Percentiles rank a stretch among this genome's conserved stretches.
phyloP scores from a whole-genome alignment of 2,888 invertebrate genomes.

The Cheilosia pagana region DNA sequence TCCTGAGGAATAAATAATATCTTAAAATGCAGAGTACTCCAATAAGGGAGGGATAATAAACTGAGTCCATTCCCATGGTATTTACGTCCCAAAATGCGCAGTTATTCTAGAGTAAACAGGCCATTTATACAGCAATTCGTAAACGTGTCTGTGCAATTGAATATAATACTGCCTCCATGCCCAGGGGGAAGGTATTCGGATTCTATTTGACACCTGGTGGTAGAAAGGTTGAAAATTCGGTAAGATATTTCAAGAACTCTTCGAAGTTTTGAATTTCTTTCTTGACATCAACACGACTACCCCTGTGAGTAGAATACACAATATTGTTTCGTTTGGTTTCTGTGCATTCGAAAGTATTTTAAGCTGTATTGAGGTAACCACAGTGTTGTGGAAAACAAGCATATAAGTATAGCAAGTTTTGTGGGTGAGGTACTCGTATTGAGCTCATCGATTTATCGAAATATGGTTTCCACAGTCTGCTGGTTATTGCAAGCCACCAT shows the following conservation, averaged over 20 bases:
- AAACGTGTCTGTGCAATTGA: background rate
- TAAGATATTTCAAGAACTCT: background rate
- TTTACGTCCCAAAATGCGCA: background rate
- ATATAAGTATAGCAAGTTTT: background rate
- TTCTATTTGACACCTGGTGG: background rate
- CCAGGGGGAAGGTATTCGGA: background rate
- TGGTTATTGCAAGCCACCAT: background rate
- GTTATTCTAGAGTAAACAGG: background rate
- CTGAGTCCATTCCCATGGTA: background rate
- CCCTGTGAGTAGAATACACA: background rate
- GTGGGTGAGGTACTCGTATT: background rate
- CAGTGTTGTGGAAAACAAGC: background rate
- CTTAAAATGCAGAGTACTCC: background rate
- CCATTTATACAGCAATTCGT: background rate
- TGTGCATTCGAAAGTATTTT: background rate
- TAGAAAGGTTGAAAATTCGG: background rate
- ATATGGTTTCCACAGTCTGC: background rate
- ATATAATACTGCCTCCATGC: background rate
- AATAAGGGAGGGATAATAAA: background rate
- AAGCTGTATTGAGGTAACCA: background rate
- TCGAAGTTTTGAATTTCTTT: background rate
- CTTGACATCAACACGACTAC: background rate
- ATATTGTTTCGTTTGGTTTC: background rate
- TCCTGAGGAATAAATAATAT: background rate
- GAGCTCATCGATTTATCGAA: slow-evolving; percentile 4